A percentile compares a stretch with the other conserved stretches of the same genome.
phyloP scores from a whole-genome alignment of 2,888 invertebrate genomes.

The Amphipyra tragopoginis region DNA sequence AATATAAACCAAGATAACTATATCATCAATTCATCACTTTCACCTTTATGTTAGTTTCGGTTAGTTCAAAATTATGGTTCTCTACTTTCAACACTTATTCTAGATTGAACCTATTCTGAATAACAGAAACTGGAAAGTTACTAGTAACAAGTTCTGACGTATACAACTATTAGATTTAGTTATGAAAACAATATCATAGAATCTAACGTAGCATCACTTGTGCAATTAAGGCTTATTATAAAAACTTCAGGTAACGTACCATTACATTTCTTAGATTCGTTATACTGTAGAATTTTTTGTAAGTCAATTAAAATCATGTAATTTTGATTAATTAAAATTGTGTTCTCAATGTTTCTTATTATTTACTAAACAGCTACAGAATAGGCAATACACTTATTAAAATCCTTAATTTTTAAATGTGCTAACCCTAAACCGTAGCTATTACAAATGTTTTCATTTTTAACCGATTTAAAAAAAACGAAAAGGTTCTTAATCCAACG shows the following conservation, averaged over 20 bases:
- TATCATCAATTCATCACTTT: conserved; percentile 42
- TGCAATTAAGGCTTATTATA: background rate
- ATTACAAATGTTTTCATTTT: too few relatives aligned
- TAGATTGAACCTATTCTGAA: too few relatives aligned
- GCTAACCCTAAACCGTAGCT: too few relatives aligned
- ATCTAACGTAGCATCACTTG: background rate
- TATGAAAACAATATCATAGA: conserved; percentile 8
- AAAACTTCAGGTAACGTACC: conserved; percentile 1
- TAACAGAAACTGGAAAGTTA: background rate
- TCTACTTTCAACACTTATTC: conserved; percentile 38
- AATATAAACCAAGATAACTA: conserved; percentile 37
- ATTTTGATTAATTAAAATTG: background rate
- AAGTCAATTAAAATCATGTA: background rate
- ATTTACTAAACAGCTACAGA: too few relatives aligned
- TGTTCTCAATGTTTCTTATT: too few relatives aligned
- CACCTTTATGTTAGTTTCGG: conserved; percentile 38
- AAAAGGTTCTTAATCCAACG: too few relatives aligned
- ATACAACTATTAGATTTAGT: background rate
- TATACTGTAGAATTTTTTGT: background rate
- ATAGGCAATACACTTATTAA: too few relatives aligned
- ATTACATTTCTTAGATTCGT: background rate
- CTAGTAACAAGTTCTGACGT: conserved; percentile 1
- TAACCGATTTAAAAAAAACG: too few relatives aligned
- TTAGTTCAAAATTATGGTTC: conserved; percentile 26
- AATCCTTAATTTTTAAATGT: too few relatives aligned